These are phyloP conservation scores for Tipula confusa DNA, from an alignment of 2,888 invertebrate genomes.

Conservation along the genomic window DNA sequence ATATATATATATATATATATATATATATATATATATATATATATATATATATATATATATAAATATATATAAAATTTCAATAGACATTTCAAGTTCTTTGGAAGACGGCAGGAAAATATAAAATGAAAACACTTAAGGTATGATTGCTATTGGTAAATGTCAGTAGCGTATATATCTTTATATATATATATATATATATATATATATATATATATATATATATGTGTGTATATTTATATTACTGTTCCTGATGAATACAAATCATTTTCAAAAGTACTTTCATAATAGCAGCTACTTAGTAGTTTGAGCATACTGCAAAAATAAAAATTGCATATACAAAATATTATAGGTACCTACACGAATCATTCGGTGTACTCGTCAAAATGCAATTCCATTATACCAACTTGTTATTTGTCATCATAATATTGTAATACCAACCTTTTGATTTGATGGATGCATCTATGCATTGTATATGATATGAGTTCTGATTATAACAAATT, in stretches of 20 bases:
- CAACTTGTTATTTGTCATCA: not conserved
- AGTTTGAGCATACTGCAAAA: not conserved
- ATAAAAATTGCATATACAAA: no score
- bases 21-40: not conserved
- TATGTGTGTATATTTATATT: not conserved
- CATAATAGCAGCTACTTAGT: not conserved
- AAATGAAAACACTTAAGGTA: not conserved
- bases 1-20: not conserved
- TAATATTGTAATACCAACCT: not conserved
- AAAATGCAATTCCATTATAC: not conserved
- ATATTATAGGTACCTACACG: not conserved
- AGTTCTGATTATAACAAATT: not conserved
- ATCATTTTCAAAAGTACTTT: constrained; percentile 20
- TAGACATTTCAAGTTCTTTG: not conserved
- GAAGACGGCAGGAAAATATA: not conserved
- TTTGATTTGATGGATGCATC: not conserved
- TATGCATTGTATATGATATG: not conserved
- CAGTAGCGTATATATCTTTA: not conserved
- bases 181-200: no score
- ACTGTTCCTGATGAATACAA: not conserved
- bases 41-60: no score
- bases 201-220: no score
- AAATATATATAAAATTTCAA: not conserved
- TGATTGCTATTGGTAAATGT: not conserved
- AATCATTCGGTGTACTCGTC: not conserved